These are phyloP conservation scores for Pyrochroa serraticornis DNA, from an alignment of 2,888 invertebrate genomes.

Conservation along the genomic window DNA sequence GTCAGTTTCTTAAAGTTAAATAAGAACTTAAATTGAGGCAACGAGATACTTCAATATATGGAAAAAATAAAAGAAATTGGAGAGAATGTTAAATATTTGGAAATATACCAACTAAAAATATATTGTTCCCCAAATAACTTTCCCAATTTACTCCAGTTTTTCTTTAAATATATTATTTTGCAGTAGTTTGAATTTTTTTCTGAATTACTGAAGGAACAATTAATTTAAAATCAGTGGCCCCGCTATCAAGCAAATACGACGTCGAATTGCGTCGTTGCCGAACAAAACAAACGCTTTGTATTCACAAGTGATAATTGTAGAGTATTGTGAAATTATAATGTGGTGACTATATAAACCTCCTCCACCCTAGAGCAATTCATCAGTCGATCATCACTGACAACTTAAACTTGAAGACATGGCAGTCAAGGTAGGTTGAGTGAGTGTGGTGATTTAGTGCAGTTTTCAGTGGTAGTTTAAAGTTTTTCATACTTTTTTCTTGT, in stretches of 20 bases:
- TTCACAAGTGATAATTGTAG: slow-evolving; percentile 27
- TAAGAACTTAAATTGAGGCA: too few relatives aligned
- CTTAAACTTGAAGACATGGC: slow-evolving; percentile 35
- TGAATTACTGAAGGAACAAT: too few relatives aligned
- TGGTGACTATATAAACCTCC: slow-evolving; percentile 37
- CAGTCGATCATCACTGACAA: slow-evolving; percentile 35
- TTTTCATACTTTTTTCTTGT: slow-evolving; percentile 21
- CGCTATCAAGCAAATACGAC: not conserved
- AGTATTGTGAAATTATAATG: slow-evolving; percentile 36
- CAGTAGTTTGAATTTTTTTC: too few relatives aligned
- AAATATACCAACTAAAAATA: too few relatives aligned
- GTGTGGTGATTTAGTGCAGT: not conserved
- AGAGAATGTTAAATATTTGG: too few relatives aligned
- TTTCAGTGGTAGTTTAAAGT: not conserved
- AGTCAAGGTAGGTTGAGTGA: slow-evolving; percentile 40
- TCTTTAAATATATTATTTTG: too few relatives aligned
- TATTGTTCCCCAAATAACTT: too few relatives aligned
- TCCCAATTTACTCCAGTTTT: too few relatives aligned
- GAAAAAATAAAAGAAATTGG: too few relatives aligned
- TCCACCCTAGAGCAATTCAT: slow-evolving; percentile 25
- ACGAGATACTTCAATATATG: too few relatives aligned
- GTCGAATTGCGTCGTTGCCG: slow-evolving; percentile 4
- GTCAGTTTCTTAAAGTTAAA: too few relatives aligned
- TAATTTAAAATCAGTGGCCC: too few relatives aligned
- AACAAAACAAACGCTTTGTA: slow-evolving; percentile 34